These are phyloP conservation scores for Sebastes trivittatus DNA, from an alignment of 2,797 vertebrate species.

Conservation along the genomic window DNA sequence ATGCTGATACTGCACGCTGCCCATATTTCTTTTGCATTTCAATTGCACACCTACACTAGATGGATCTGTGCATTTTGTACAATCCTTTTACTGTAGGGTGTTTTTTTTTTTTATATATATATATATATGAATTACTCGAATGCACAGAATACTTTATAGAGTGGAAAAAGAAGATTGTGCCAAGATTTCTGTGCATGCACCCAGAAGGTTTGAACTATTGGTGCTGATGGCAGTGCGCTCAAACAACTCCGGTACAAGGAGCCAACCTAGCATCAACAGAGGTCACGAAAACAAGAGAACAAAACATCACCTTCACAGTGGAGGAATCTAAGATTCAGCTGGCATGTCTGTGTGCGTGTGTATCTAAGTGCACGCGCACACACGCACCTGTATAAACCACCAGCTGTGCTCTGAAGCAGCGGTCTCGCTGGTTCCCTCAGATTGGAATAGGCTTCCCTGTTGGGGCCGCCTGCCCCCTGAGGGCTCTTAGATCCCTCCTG, in stretches of 20 bases:
- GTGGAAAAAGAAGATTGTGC: not conserved
- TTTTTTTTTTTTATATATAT: conserved; percentile 17
- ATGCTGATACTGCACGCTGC: not conserved
- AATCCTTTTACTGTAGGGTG: not conserved
- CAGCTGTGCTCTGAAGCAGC: conserved; percentile 76
- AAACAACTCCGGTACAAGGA: conserved; percentile 26
- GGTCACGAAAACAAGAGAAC: conserved; percentile 47
- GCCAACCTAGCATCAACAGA: conserved; percentile 43
- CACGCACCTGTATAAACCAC: conserved; percentile 55
- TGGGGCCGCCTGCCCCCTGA: conserved; percentile 52
- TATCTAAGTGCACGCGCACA: not conserved
- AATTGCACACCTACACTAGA: conserved; percentile 20
- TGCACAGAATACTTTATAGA: not conserved
- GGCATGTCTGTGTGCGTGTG: not conserved
- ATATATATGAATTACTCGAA: not conserved
- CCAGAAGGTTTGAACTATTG: conserved; percentile 21
- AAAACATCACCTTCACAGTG: conserved; percentile 61
- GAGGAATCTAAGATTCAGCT: conserved; percentile 50
- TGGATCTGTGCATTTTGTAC: conserved; percentile 2
- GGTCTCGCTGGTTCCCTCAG: conserved; percentile 65
- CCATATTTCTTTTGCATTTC: conserved; percentile 14
- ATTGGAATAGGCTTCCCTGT: conserved; percentile 68
- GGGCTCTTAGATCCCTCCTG: conserved; percentile 64
- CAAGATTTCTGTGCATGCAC: conserved; percentile 7
- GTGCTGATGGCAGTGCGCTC: conserved; percentile 38